Base-by-base conservation (phyloP, 2,113 vertebrate genomes). In the Nymphicus hollandicus region DNA sequence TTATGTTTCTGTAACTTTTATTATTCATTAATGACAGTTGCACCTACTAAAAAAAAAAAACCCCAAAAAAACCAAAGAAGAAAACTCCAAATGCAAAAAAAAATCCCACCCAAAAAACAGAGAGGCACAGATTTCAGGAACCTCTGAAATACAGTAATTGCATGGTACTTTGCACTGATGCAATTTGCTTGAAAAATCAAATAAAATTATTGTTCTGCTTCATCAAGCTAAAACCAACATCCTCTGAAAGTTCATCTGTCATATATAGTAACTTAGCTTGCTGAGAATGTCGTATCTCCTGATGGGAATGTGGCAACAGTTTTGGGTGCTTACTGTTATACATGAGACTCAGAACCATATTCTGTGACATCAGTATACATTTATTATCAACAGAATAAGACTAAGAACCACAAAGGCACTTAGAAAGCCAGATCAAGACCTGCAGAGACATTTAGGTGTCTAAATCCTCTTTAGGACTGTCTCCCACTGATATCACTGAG, bases 121-220 rank as follows among this genome's bases (percentile, higher is more conserved):
- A 68, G 53, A 60, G 13, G 4, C 44, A 87, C 55, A 91, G 41
- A 47, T 86, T 43, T 76, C 76, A 83, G 46, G 31, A 37, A 81
- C 33, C 13, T 52, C 18, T 92, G 17, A 74, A 93, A 91, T 81
- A 22, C 7, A 64, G 23, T 70, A 56, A 52, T 73, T 87, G 58
- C 39, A 63, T 85, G 53, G 55, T 81, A 72, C 65, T 96, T 85
- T 91, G 73, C n/a, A 60, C 60, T 47, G 68, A 91, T 90, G 37
- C 63, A 64, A 86, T 92, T 92, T 96, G 65, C 85, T 95, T 44
- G 93, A 88, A 93, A 92, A 97, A 65, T 86, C 65, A 95, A 88
- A 93, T 72, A 78, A 83, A 77, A 84, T 80, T 89, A 83, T 86
- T 94, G 49, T 95, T 97, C 81, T 91, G 70, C 83, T 95, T 96